Base-by-base conservation (phyloP, 1,140 invertebrate species). In the Drosophila trapezifrons region DNA sequence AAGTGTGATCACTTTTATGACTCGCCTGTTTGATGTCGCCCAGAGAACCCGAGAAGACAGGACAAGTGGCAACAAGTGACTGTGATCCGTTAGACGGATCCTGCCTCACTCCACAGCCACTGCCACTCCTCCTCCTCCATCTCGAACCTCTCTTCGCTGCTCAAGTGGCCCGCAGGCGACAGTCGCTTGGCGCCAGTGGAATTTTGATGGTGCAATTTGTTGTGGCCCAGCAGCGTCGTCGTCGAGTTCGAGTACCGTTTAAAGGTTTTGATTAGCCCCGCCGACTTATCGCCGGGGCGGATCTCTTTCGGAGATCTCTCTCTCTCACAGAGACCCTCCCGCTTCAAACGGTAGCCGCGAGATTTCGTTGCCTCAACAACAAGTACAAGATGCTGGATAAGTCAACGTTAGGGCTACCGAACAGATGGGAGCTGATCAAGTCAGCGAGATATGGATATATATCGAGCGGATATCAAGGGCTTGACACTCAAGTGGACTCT, bases 1-100 rank as follows among this genome's bases (percentile, higher is more conserved):
- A 89, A 85, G 84, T 89, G 84, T 89, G 85, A 89, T 90, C 77
- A 78, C 63, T 89, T 89, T 89, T 89, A 89, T 89, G 84, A 84
- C 77, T 80, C 52, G 84, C 72, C 84, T 87, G 76, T 83, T 67
- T 83, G 64, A 83, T 89, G 78, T 72, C 76, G 57, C 65, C 60
- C 59, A 67, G 27, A 65, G 77, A 45, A 66, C 27, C 55, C 69
- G 20, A 43, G 22, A 43, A n/a, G 32, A 25, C 47, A 71, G 59
- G 59, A 86, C 83, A 87, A 86, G 83, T 79, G 84, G 79, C 81
- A 86, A 73, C 76, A 72, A 82, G 84, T 86, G 83, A 67, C 75
- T 57, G 51, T 35, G 67, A 58, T 69, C 59, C 66, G 65, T 69
- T 69, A 52, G 65, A 69, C 65, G 35, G 13, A 67, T 69, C 62